Percentiles rank a stretch among this genome's conserved stretches.
phyloP scores from a whole-genome alignment of 2,113 vertebrate species.

The Tamias sibiricus region DNA sequence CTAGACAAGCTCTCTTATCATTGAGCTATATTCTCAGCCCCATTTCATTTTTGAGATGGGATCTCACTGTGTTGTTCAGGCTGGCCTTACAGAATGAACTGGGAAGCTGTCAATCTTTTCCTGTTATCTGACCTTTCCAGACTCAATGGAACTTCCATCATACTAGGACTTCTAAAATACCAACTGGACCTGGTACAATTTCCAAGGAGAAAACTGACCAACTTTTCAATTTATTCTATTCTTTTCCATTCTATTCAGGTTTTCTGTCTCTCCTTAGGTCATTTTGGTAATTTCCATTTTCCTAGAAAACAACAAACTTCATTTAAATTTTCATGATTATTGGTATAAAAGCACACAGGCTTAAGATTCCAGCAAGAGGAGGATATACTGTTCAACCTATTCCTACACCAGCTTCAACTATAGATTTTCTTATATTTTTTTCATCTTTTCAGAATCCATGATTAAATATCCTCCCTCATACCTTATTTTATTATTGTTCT shows the following conservation, averaged over 20 bases:
- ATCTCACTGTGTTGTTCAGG: not conserved
- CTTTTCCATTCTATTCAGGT: conserved; percentile 4
- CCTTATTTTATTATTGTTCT: conserved; percentile 51
- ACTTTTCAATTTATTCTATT: conserved; percentile 44
- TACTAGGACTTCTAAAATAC: conserved; percentile 7
- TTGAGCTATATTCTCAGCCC: not conserved
- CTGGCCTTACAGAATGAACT: conserved; percentile 17
- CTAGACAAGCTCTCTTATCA: not conserved
- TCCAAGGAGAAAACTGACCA: conserved; percentile 52
- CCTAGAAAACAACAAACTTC: conserved; percentile 44
- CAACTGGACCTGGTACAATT: conserved; percentile 32
- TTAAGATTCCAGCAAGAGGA: too few species aligned
- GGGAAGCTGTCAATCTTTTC: conserved; percentile 35
- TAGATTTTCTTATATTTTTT: conserved; percentile 47
- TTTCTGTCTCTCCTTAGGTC: conserved; percentile 17
- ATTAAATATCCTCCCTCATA: not conserved
- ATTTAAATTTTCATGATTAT: conserved; percentile 61
- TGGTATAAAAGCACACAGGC: conserved; percentile 39
- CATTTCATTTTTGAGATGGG: not conserved
- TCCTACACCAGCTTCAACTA: too few species aligned
- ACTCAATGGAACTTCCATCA: not conserved
- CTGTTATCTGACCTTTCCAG: conserved; percentile 43
- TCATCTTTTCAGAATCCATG: conserved; percentile 22
- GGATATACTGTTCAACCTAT: too few species aligned
- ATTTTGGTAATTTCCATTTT: conserved; percentile 58